Conservation (phyloP, 2,113 vertebrate species). For the Falco punctatus region DNA sequence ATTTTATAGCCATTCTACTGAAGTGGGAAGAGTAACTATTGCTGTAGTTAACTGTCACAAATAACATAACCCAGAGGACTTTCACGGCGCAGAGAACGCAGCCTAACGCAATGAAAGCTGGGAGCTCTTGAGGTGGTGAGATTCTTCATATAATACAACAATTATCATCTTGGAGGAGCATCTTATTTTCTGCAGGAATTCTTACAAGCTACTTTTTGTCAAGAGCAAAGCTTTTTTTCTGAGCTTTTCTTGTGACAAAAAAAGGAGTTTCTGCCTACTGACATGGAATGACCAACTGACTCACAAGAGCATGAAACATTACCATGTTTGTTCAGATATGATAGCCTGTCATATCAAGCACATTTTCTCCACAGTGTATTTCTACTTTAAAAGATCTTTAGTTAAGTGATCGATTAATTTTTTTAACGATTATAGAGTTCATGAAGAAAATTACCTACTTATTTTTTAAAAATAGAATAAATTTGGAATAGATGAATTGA, state of each 20-base stretch:
- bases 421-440: neutral
- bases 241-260: neutral
- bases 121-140: neutral
- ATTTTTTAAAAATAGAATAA: slow-evolving; percentile 9
- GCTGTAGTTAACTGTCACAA: neutral
- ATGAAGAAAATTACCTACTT: neutral
- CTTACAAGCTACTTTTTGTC: neutral
- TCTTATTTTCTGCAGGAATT: neutral
- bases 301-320: neutral
- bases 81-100: neutral
- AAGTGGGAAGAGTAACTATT: neutral
- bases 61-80: neutral
- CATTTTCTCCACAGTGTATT: neutral
- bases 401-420: neutral
- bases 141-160: neutral
- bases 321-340: neutral
- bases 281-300: neutral
- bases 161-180: neutral
- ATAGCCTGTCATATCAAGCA: neutral
- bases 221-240: neutral
- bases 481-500: slow-evolving; percentile 21
- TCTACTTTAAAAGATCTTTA: neutral
- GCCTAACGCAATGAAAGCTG: neutral
- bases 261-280: neutral
- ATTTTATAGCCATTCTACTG: neutral